phyloP scores from a whole-genome alignment of 2,888 invertebrate species.

The Ennomos fuscantarius region DNA sequence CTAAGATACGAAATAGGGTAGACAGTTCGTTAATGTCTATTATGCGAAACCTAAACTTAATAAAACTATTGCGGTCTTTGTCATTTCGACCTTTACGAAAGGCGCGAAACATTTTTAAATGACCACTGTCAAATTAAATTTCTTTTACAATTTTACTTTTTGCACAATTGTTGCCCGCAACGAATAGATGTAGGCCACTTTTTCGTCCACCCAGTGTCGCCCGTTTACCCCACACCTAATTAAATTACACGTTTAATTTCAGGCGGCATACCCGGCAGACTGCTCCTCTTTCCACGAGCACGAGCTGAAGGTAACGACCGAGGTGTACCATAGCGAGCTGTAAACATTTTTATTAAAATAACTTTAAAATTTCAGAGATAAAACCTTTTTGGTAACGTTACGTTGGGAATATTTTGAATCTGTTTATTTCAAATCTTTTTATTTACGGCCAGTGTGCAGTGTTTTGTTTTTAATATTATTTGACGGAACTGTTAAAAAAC shows the following conservation, averaged over 20 bases:
- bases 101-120: too few species aligned
- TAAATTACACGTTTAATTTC: slow-evolving; percentile 47
- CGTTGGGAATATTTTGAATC: neutral
- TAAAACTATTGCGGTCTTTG: too few species aligned
- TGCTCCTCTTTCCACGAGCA: slow-evolving; percentile 93
- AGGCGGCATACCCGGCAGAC: slow-evolving; percentile 89
- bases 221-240: slow-evolving; percentile 20
- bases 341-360: slow-evolving; percentile 63
- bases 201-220: neutral
- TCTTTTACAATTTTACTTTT: too few species aligned
- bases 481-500: too few species aligned
- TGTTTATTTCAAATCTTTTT: slow-evolving; percentile 2
- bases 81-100: too few species aligned
- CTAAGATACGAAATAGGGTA: too few species aligned
- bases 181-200: too few species aligned
- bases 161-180: neutral
- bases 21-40: too few species aligned
- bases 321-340: slow-evolving; percentile 92
- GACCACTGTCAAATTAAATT: too few species aligned
- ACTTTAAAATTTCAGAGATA: slow-evolving; percentile 8
- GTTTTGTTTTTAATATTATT: neutral
- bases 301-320: slow-evolving; percentile 92
- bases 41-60: too few species aligned
- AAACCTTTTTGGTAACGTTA: slow-evolving; percentile 26
- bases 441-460: slow-evolving; percentile 6